Percentiles rank a stretch among this genome's conserved stretches.
These are phyloP conservation scores for Hypomecis punctinalis DNA, from an alignment of 2,888 invertebrate genomes.

Conservation along the genomic window DNA sequence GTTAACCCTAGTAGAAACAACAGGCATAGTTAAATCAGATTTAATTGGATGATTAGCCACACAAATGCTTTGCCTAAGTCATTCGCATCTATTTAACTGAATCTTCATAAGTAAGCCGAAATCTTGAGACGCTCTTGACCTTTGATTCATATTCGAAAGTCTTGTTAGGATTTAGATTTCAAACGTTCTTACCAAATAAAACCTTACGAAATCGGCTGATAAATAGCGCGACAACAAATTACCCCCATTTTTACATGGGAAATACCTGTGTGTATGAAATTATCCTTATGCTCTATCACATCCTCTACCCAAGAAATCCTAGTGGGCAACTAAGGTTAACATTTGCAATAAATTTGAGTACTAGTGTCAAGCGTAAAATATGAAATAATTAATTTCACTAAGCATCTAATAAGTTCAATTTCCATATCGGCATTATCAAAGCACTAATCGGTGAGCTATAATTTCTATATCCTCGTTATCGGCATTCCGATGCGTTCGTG, in stretches of 20 bases:
- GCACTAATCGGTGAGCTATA: slow-evolving; percentile 49
- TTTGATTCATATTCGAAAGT: too few relatives aligned
- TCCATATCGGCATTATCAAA: slow-evolving; percentile 26
- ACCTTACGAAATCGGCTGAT: too few relatives aligned
- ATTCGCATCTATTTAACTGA: too few relatives aligned
- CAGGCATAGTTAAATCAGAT: background rate
- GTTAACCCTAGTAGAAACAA: background rate
- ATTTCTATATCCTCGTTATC: slow-evolving; percentile 58
- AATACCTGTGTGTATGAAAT: background rate
- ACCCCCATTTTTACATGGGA: too few relatives aligned
- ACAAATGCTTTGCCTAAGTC: slow-evolving; percentile 7
- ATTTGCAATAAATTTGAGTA: too few relatives aligned
- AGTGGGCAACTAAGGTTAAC: too few relatives aligned
- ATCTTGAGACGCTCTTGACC: too few relatives aligned
- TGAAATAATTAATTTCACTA: background rate
- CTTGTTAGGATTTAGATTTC: too few relatives aligned
- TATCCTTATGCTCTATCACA: background rate
- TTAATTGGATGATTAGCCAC: background rate
- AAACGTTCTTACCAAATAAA: too few relatives aligned
- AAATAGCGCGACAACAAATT: too few relatives aligned
- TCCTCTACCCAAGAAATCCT: background rate
- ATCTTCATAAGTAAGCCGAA: too few relatives aligned
- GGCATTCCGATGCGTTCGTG: slow-evolving; percentile 54
- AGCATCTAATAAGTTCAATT: background rate
- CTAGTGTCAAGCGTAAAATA: too few relatives aligned